Percentiles rank a stretch among this genome's conserved stretches.
Evolutionary conservation across 2,888 invertebrate genomes (phyloP).

Genomic region (Drosophila limbata): DNA sequence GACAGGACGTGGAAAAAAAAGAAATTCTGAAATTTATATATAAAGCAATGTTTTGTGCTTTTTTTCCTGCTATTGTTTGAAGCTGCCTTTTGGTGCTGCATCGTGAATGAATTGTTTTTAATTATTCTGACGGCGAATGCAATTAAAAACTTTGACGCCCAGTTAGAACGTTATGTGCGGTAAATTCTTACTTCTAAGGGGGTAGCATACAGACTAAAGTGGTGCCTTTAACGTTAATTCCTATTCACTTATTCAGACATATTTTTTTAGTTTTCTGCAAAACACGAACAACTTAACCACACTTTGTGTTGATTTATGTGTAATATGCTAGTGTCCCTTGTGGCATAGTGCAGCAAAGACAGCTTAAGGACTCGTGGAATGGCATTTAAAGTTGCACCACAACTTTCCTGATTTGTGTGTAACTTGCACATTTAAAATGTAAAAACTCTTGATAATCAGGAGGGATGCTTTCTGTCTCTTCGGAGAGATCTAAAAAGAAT

Average conservation of each 20-base stretch:
- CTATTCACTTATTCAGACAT: slow-evolving; percentile 34
- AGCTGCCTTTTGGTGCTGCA: slow-evolving; percentile 1
- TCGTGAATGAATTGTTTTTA: slow-evolving; percentile 27
- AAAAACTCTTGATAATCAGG: slow-evolving; percentile 1
- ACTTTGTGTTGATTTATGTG: slow-evolving; percentile 46
- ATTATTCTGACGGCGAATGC: slow-evolving; percentile 34
- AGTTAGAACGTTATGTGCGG: slow-evolving; percentile 18
- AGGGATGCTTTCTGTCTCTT: background rate
- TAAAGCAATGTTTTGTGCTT: slow-evolving; percentile 9
- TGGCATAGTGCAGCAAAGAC: slow-evolving; percentile 14
- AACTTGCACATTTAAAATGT: slow-evolving; percentile 53
- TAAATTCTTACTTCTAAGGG: slow-evolving; percentile 10
- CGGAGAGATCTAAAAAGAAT: slow-evolving; percentile 9
- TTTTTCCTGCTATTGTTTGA: slow-evolving; percentile 8
- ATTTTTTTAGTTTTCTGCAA: slow-evolving; percentile 19
- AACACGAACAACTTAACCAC: slow-evolving; percentile 14
- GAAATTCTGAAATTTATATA: slow-evolving; percentile 14
- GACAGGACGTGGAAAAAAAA: slow-evolving; percentile 19
- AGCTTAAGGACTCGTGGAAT: slow-evolving; percentile 18
- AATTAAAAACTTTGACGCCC: slow-evolving; percentile 27
- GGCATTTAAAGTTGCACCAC: slow-evolving; percentile 35
- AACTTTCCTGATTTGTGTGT: slow-evolving; percentile 53
- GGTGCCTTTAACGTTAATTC: slow-evolving; percentile 45
- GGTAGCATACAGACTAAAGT: slow-evolving; percentile 34
- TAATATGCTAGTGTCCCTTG: slow-evolving; percentile 41